Evolutionary conservation across 2,888 invertebrate species (phyloP), one percentile per base, ranked within the genome.

Genomic region (Macaria notata): DNA sequence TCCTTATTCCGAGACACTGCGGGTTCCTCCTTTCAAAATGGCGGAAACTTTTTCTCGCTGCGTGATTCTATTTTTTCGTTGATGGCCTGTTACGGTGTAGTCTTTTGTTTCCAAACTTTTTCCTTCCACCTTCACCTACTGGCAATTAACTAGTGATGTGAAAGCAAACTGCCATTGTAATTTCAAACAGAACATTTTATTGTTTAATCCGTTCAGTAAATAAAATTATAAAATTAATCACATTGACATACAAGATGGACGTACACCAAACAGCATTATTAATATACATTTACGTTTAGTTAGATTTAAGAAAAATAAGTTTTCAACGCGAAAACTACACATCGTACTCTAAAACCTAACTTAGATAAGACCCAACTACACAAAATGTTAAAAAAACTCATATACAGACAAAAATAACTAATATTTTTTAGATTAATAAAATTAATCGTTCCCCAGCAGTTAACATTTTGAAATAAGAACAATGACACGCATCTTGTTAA

Each of bases 111-210:
- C 39, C 9, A 36, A n/a, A 4, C 31, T 31, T 48, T 9, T 50
- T 31, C 9, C 19, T 19, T 31, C 38, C 42, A 6, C 39, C 49
- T 52, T 56, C 29, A 6, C 47, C 29, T 31, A 39, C 55, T 63
- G 60, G 60, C 61, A 55, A 44, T 52, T 42, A 50, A 6, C 5
- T 56, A 55, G 57, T 49, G 62, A 41, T 56, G 58, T 57, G 36
- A 43, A 66, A 64, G 68, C 68, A 89, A 90, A 91, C 84, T 77
- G 70, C 83, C 72, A 75, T 65, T 68, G 68, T 80, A 83, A 88
- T 87, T 88, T 84, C 86, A 91, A 91, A 91, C 90, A 91, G 90
- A 91, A 91, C 91, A 91, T 90, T 91, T 91, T 89, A 91, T 91
- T 90, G 84, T 86, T 88, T 87, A 88, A 90, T 89, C 88, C 90